Base-by-base conservation (phyloP, 23 tunicate species). In the Oikopleura vanhoeffeni region DNA sequence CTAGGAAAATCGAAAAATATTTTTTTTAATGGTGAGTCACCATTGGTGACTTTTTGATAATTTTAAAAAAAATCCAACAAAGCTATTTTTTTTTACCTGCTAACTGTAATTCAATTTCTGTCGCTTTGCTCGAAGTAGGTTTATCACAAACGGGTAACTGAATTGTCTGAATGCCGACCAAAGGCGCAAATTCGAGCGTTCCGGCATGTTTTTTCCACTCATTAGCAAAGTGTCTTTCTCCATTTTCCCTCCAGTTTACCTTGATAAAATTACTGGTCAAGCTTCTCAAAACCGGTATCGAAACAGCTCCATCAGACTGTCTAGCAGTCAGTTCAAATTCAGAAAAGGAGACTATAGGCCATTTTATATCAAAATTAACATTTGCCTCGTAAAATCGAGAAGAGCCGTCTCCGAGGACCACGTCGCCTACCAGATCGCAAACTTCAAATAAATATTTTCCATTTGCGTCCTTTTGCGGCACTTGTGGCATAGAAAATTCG, bases 291-390 rank as follows among this genome's bases (percentile, higher is more conserved):
- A 94, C 98, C 0, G 98, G 91, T 41, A 94, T 67, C 41, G 36
- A 28, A 41, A 90, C 58, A 4, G 83, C 42, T 39, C 96, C 98
- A 76, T 76, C 89, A 27, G 98, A 88, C 41, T 94, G 98, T 57
- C 79, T 33, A 18, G 79, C 79, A 2, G 38, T 71, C 34, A 71
- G 34, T 38, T 71, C 35, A 13, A 4, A 18, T 2, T 71, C 35
- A 32, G 79, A 28, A 71, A 71, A 71, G 3, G 27, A 33, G 38
- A 71, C 79, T 18, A 71, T 32, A 18, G 79, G 79, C 79, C 79
- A 71, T 38, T 71, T 33, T 2, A 71, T 71, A 38, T 71, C 79
- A 2, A 18, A 18, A 18, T 18, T 2, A 2, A 18, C 32, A 32
- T 71, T 71, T 32, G 79, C 34, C 64, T 49, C 64, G 24, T 8